Conservation (phyloP, 53 echinoderm and acorn worm genomes). For the Echinometra lucunter region DNA sequence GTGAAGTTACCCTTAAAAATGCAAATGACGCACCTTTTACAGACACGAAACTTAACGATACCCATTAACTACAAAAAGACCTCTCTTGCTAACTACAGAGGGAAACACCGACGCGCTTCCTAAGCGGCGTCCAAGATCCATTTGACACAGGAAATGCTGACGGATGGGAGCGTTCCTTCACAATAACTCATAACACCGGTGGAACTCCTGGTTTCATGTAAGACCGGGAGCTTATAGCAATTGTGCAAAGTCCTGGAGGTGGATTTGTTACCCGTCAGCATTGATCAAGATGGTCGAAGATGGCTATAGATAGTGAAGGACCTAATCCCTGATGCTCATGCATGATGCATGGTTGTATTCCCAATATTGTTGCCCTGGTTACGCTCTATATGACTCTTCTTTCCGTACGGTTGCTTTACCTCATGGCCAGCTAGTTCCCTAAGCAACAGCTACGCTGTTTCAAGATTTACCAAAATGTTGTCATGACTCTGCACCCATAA, state of each 20-base stretch:
- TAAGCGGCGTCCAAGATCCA: neutral
- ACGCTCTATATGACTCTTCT: neutral
- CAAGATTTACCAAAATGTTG: neutral
- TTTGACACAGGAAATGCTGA: neutral
- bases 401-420: neutral
- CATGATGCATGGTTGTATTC: neutral
- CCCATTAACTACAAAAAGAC: neutral
- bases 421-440: neutral
- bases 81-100: neutral
- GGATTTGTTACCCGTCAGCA: neutral
- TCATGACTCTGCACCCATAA: neutral
- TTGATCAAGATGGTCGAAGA: slow-evolving; percentile 8
- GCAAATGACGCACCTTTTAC: neutral
- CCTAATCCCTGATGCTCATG: neutral
- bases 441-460: neutral
- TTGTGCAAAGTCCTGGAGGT: slow-evolving; percentile 12
- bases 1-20: neutral
- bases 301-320: neutral
- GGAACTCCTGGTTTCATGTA: neutral
- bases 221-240: slow-evolving; percentile 5
- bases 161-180: neutral
- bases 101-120: neutral
- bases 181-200: neutral
- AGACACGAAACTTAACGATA: neutral
- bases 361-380: neutral